These are phyloP conservation scores for Melanostigma gelatinosum DNA, from an alignment of 2,113 vertebrate species.

Conservation along the genomic window DNA sequence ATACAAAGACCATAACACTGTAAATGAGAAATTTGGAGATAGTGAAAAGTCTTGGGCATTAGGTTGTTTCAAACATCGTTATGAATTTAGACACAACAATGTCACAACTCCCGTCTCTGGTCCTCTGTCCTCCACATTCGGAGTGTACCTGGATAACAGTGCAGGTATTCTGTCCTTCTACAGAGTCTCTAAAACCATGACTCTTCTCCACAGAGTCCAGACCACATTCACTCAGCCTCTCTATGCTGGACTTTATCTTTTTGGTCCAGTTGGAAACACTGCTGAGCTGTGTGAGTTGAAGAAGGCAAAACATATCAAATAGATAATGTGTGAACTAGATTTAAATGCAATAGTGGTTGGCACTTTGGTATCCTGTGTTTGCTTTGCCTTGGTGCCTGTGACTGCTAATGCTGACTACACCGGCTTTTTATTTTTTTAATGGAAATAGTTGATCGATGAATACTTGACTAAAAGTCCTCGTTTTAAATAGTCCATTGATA, in stretches of 20 bases:
- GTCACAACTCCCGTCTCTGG: background rate
- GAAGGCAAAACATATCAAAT: too few relatives aligned
- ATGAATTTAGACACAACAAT: background rate
- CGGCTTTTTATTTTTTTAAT: too few relatives aligned
- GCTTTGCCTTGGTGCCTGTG: background rate
- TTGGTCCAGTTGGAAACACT: background rate
- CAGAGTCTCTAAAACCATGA: too few relatives aligned
- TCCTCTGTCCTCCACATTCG: background rate
- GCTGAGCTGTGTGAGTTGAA: background rate
- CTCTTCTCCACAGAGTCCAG: background rate
- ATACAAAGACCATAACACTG: conserved; percentile 10
- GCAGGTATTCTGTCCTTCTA: too few relatives aligned
- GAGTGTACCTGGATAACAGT: too few relatives aligned
- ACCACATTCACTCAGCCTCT: background rate
- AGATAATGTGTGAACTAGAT: background rate
- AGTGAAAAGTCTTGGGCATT: conserved; percentile 32
- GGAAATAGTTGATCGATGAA: background rate
- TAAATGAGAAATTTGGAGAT: conserved; percentile 22
- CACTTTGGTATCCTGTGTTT: background rate
- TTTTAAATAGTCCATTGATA: background rate
- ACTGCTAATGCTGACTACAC: background rate
- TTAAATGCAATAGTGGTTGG: background rate
- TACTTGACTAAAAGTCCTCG: background rate
- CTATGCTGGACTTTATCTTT: background rate
- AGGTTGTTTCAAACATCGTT: background rate